phyloP scores from a whole-genome alignment of 2,797 vertebrate species.

The Acanthiza pusilla region DNA sequence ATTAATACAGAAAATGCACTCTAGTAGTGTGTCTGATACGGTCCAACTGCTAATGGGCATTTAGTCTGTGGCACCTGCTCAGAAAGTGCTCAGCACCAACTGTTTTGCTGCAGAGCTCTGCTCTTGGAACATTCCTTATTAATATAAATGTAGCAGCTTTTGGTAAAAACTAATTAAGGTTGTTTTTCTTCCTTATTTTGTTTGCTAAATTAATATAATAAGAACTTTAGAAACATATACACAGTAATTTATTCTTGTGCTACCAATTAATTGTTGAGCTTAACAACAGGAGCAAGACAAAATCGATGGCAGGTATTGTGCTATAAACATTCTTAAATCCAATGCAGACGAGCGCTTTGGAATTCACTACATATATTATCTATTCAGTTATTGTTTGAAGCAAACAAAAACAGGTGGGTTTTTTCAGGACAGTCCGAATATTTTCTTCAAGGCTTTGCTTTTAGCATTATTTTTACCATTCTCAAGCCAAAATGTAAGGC shows the following conservation, averaged over 20 bases:
- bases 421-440: background rate
- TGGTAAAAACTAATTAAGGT: background rate
- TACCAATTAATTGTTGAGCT: background rate
- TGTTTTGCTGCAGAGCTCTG: background rate
- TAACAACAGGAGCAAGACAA: background rate
- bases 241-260: background rate
- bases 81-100: background rate
- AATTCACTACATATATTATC: background rate
- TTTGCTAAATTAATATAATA: background rate
- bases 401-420: background rate
- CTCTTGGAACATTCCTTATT: background rate
- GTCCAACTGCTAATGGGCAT: background rate
- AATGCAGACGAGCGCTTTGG: background rate
- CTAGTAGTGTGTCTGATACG: background rate
- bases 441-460: background rate
- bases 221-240: background rate
- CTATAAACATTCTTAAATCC: background rate
- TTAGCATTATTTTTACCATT: background rate
- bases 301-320: fast-evolving
- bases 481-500: background rate
- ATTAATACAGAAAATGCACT: background rate
- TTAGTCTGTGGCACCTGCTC: background rate
- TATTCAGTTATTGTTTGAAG: background rate
- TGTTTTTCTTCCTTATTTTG: background rate
- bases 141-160: background rate